phyloP scores from a whole-genome alignment of 2,113 vertebrate genomes.

The Pithys albifrons region DNA sequence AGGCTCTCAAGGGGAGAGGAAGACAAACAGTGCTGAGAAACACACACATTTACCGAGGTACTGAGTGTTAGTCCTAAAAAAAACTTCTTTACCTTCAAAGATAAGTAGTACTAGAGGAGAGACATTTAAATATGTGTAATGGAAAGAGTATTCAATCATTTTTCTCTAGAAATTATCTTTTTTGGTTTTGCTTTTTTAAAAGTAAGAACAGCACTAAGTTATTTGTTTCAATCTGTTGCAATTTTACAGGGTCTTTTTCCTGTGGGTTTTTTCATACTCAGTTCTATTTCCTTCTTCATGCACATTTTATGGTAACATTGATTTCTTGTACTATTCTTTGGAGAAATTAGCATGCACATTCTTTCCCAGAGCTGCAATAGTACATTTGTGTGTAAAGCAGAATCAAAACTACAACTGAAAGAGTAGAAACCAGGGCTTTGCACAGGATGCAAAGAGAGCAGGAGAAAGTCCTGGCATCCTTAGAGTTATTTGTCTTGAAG shows the following conservation, averaged over 20 bases:
- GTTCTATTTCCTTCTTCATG: background rate
- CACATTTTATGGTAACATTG: background rate
- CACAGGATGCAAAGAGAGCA: background rate
- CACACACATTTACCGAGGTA: background rate
- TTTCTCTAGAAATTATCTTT: background rate
- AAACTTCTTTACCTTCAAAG: slow-evolving; percentile 2
- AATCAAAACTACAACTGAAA: background rate
- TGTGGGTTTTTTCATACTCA: background rate
- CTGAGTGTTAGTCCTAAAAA: background rate
- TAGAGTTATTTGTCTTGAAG: background rate
- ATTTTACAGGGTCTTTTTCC: background rate
- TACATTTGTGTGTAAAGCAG: background rate
- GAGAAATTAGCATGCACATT: background rate
- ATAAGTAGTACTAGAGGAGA: background rate
- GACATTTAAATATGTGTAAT: background rate
- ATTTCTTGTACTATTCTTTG: slow-evolving; percentile 3
- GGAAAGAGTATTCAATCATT: background rate
- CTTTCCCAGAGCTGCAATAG: background rate
- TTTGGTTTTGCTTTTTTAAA: background rate
- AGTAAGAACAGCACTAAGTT: background rate
- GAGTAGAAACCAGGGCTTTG: background rate
- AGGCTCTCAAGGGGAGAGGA: background rate
- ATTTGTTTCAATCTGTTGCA: background rate
- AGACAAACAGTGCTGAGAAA: slow-evolving; percentile 13
- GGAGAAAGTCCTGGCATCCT: background rate